Percentiles rank a stretch among this genome's conserved stretches.
These are phyloP conservation scores for Trachops cirrhosus DNA, from an alignment of 2,797 vertebrate genomes.

Conservation along the genomic window DNA sequence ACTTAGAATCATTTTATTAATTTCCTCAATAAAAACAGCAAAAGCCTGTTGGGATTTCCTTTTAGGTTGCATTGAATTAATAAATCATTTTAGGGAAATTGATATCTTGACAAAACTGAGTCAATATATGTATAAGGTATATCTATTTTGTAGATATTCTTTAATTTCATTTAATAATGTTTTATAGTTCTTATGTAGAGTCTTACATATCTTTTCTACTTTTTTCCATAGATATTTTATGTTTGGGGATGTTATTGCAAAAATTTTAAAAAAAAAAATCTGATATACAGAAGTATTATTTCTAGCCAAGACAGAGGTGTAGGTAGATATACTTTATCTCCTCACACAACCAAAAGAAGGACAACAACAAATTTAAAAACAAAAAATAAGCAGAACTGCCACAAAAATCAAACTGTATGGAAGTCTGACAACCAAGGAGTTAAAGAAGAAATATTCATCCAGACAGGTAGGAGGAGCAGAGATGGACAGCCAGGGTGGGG, in stretches of 20 bases:
- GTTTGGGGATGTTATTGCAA: background rate
- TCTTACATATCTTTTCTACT: background rate
- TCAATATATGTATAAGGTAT: background rate
- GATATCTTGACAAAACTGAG: background rate
- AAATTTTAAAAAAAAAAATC: background rate
- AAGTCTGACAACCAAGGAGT: no score
- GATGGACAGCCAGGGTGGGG: no score
- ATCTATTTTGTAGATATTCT: background rate
- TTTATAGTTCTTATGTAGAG: background rate
- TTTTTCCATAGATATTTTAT: background rate
- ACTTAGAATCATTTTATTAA: background rate
- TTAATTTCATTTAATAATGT: background rate
- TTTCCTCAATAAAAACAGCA: background rate
- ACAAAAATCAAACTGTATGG: no score
- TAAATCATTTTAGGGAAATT: background rate
- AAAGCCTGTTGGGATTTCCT: background rate
- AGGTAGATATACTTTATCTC: no score
- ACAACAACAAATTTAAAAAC: no score
- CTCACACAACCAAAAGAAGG: no score
- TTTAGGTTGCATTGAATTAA: background rate
- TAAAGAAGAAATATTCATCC: no score
- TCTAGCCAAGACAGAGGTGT: no score
- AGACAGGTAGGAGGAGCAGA: no score
- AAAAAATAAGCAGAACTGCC: no score
- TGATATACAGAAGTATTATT: background rate